Conservation (phyloP, 2,113 vertebrate species). For the Datnioides undecimradiatus region DNA sequence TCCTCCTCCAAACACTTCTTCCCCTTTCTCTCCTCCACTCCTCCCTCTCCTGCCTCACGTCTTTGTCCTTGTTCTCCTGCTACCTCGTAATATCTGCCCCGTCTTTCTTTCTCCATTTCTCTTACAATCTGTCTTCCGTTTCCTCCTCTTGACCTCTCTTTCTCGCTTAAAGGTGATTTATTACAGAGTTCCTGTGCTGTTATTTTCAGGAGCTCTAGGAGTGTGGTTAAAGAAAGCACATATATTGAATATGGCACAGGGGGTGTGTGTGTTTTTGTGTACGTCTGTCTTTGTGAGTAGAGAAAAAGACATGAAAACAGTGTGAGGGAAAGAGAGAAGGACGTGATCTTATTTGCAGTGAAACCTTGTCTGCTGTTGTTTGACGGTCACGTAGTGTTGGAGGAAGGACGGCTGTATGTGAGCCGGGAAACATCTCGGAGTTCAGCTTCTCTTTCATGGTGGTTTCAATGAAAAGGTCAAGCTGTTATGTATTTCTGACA, state of each 20-base stretch:
- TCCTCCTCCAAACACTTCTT: not conserved
- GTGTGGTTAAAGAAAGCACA: not conserved
- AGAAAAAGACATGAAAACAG: not conserved
- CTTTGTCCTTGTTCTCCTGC: conserved; percentile 8
- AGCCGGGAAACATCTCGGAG: not conserved
- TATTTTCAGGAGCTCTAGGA: conserved; percentile 6
- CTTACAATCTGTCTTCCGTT: not conserved
- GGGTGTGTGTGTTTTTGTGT: conserved; percentile 6
- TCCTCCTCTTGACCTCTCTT: conserved; percentile 40
- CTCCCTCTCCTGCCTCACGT: not conserved
- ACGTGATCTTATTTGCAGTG: not conserved
- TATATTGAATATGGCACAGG: not conserved
- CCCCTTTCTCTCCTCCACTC: not conserved
- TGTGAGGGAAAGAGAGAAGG: not conserved
- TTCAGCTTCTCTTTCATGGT: not conserved
- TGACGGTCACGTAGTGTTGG: not conserved
- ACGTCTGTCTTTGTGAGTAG: not conserved
- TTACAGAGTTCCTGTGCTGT: not conserved
- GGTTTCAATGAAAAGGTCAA: conserved; percentile 56
- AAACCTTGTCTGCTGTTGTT: conserved; percentile 23
- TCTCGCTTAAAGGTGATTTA: conserved; percentile 52
- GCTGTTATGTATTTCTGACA: conserved; percentile 31
- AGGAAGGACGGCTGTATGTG: not conserved
- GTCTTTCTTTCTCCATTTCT: conserved; percentile 9
- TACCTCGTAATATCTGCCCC: conserved; percentile 12